These are phyloP conservation scores for human DNA, from an alignment of 2,113 vertebrate genomes.

Conservation along the genomic window DNA sequence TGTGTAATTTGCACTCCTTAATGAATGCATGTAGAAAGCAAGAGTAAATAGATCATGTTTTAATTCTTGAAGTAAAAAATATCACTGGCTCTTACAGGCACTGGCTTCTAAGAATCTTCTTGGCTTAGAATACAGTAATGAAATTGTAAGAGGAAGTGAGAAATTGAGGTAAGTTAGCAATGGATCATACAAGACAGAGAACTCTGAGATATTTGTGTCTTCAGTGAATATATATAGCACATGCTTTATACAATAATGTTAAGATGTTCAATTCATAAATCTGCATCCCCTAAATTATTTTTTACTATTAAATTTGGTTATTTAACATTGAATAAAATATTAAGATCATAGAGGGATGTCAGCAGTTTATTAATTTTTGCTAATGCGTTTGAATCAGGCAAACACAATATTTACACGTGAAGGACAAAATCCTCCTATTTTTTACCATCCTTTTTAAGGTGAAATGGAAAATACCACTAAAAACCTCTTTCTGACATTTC, in stretches of 20 bases:
- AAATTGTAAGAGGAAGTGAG: not conserved
- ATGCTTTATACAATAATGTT: not conserved
- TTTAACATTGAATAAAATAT: not conserved
- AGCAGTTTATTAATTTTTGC: not conserved
- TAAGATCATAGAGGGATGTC: not conserved
- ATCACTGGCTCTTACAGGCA: not conserved
- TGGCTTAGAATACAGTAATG: not conserved
- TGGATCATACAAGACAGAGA: not conserved
- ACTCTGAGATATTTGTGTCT: not conserved
- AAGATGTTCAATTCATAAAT: not conserved
- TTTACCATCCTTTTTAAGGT: not conserved
- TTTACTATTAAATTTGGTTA: not conserved
- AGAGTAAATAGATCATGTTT: slow-evolving; percentile 29
- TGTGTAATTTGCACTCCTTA: slow-evolving; percentile 35
- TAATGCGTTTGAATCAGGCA: not conserved
- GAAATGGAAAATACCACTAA: not conserved
- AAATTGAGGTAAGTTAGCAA: not conserved
- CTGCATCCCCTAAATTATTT: not conserved
- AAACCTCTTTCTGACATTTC: not conserved
- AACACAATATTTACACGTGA: not conserved
- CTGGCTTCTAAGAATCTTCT: not conserved
- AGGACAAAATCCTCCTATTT: not conserved
- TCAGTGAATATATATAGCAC: not conserved
- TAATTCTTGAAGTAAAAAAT: not conserved
- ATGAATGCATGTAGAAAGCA: not conserved